Evolutionary conservation across 2,797 vertebrate species (phyloP).

Genomic region (Urocyon cinereoargenteus): DNA sequence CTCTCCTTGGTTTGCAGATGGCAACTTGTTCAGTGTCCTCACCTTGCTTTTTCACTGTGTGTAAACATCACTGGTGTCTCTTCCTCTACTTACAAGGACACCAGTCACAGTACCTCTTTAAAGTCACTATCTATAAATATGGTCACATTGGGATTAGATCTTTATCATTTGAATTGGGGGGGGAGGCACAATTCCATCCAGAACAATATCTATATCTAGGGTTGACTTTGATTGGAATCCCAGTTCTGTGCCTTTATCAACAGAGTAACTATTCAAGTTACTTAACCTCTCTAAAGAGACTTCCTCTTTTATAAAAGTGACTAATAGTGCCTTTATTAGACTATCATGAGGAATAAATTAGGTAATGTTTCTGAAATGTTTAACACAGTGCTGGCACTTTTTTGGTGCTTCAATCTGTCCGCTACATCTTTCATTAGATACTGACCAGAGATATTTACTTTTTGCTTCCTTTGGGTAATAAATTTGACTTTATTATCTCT

Average conservation of each 20-base stretch:
- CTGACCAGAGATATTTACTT: neutral
- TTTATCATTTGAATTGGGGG: neutral
- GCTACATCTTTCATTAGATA: neutral
- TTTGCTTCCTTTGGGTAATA: neutral
- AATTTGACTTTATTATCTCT: neutral
- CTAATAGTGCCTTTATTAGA: neutral
- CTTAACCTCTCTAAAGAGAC: neutral
- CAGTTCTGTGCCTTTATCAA: neutral
- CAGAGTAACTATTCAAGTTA: neutral
- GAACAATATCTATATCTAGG: neutral
- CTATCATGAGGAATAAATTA: neutral
- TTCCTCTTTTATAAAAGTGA: neutral
- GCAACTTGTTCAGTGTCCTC: neutral
- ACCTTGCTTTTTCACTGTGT: neutral
- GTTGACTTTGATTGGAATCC: neutral
- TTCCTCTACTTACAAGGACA: neutral
- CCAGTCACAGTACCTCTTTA: neutral
- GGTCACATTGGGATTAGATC: neutral
- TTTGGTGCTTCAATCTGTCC: rapidly evolving
- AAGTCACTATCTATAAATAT: neutral
- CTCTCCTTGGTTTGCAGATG: neutral
- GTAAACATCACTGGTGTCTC: neutral
- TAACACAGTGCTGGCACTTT: neutral
- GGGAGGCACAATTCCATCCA: neutral
- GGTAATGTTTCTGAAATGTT: conserved; percentile 28